Conservation (phyloP, 2,113 vertebrate genomes). For the Panthera leo region DNA sequence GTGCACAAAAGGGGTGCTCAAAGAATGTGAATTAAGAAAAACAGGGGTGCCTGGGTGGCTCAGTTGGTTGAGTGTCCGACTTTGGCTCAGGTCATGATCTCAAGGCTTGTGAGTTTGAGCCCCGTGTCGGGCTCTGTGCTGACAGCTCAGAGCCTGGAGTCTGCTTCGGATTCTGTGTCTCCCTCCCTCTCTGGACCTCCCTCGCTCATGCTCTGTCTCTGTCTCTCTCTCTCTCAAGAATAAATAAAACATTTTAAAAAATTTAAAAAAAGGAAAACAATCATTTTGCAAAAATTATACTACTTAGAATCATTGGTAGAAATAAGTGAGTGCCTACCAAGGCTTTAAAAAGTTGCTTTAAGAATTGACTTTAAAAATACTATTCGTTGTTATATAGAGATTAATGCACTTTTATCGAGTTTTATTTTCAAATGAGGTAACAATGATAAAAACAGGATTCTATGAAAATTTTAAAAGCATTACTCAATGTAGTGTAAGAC, state of each 20-base stretch:
- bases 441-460: not conserved
- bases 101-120: too few relatives aligned
- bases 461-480: slow-evolving; percentile 20
- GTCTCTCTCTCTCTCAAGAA: too few relatives aligned
- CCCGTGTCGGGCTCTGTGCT: too few relatives aligned
- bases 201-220: too few relatives aligned
- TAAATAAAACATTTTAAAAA: too few relatives aligned
- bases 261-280: slow-evolving; percentile 25
- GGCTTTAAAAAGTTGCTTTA: slow-evolving; percentile 35
- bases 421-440: slow-evolving; percentile 41
- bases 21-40: not conserved
- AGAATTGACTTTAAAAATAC: not conserved
- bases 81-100: too few relatives aligned
- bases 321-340: not conserved
- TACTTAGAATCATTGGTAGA: slow-evolving; percentile 20
- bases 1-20: not conserved
- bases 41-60: not conserved
- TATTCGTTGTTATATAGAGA: slow-evolving; percentile 7
- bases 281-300: slow-evolving; percentile 7
- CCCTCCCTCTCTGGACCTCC: too few relatives aligned
- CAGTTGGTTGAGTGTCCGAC: too few relatives aligned
- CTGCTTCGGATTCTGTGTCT: too few relatives aligned
- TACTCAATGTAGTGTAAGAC: not conserved
- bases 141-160: too few relatives aligned
- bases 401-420: slow-evolving; percentile 20